Evolutionary conservation across 2,888 invertebrate species (phyloP).

Genomic region (Zygogramma bicolorata): DNA sequence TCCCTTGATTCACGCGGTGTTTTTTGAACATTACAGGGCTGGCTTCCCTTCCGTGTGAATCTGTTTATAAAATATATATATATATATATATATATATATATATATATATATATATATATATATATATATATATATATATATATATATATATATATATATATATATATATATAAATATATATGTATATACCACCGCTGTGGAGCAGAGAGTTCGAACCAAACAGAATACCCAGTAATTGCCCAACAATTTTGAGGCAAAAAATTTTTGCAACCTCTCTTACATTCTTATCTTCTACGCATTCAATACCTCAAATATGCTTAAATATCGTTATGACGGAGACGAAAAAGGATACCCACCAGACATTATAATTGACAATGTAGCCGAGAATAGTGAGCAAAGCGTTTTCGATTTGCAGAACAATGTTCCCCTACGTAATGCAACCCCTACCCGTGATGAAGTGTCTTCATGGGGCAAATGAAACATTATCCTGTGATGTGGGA

Average conservation of each 20-base stretch:
- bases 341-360: neutral
- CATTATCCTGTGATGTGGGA: slow-evolving; percentile 9
- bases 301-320: neutral
- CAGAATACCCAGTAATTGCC: neutral
- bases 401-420: slow-evolving; percentile 16
- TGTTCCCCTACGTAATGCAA: slow-evolving; percentile 10
- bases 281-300: neutral
- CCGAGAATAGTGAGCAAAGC: neutral
- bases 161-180: too few relatives aligned
- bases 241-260: neutral
- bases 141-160: too few relatives aligned
- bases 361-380: slow-evolving; percentile 12
- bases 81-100: too few relatives aligned
- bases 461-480: slow-evolving; percentile 13
- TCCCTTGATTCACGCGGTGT: too few relatives aligned
- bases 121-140: too few relatives aligned
- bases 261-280: neutral
- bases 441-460: slow-evolving; percentile 13
- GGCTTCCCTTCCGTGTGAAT: too few relatives aligned
- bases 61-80: too few relatives aligned
- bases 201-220: neutral
- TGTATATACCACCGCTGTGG: neutral
- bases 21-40: too few relatives aligned
- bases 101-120: too few relatives aligned
- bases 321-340: neutral